Evolutionary conservation across 2,113 vertebrate genomes (phyloP).

Genomic region (Eretmochelys imbricata): DNA sequence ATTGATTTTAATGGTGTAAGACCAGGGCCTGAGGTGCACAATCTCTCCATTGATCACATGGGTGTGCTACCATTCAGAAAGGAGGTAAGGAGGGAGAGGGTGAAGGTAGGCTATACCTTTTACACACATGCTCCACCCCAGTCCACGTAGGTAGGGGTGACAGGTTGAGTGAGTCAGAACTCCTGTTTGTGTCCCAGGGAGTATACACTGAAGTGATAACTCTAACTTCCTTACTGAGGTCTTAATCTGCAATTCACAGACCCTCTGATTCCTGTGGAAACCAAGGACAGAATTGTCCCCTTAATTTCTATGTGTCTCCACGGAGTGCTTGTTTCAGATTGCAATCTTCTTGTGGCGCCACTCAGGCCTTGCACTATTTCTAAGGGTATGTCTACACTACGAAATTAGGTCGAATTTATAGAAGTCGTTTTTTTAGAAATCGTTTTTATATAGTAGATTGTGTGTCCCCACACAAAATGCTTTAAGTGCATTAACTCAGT

Average conservation of each 20-base stretch:
- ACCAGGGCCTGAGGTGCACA: background rate
- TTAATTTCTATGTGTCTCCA: background rate
- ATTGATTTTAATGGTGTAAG: background rate
- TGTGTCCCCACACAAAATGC: too few species aligned
- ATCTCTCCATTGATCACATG: too few species aligned
- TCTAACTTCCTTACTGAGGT: background rate
- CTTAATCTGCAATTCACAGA: background rate
- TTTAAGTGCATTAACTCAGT: too few species aligned
- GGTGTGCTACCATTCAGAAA: background rate
- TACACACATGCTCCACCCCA: background rate
- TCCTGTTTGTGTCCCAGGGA: background rate
- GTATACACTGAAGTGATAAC: background rate
- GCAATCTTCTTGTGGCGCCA: background rate
- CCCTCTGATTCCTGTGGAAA: background rate
- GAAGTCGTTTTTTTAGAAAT: too few species aligned
- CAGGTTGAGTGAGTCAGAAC: background rate
- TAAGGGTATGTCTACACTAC: background rate
- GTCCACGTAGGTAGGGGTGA: background rate
- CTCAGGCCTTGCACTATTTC: background rate
- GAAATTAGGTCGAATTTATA: too few species aligned
- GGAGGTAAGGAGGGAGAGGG: background rate
- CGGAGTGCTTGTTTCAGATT: background rate
- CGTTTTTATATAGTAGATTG: too few species aligned
- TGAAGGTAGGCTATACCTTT: fast-evolving
- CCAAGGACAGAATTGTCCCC: background rate